Evolutionary conservation across 2,888 invertebrate genomes (phyloP).

Genomic region (Nomada flava): DNA sequence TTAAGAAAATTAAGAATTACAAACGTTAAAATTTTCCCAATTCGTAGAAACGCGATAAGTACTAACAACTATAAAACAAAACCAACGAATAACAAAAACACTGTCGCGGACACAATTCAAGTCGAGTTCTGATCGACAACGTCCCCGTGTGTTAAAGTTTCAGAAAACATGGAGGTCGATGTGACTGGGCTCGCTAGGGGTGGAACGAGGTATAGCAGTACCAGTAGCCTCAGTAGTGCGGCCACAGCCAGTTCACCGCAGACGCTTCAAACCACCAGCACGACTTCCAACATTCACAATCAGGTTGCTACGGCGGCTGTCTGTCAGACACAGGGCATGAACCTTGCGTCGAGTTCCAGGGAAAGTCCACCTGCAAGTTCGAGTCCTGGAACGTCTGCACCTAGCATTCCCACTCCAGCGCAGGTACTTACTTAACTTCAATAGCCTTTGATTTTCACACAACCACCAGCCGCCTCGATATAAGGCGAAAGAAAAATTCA

Average conservation of each 20-base stretch:
- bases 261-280: slow-evolving; percentile 76
- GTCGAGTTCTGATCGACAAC: too few relatives aligned
- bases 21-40: too few relatives aligned
- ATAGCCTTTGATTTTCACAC: neutral
- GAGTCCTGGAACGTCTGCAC: slow-evolving; percentile 79
- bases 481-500: neutral
- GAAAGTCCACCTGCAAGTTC: slow-evolving; percentile 82
- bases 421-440: slow-evolving; percentile 72
- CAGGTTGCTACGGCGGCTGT: slow-evolving; percentile 81
- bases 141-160: slow-evolving; percentile 42
- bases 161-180: slow-evolving; percentile 81
- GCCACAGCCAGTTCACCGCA: slow-evolving; percentile 85
- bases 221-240: slow-evolving; percentile 85
- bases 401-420: slow-evolving; percentile 81
- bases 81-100: too few relatives aligned
- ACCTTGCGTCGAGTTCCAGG: slow-evolving; percentile 81
- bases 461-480: too few relatives aligned
- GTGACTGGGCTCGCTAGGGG: slow-evolving; percentile 79
- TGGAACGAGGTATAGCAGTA: slow-evolving; percentile 85
- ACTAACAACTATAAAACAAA: too few relatives aligned
- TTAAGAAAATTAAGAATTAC: too few relatives aligned
- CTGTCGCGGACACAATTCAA: too few relatives aligned
- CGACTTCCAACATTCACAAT: slow-evolving; percentile 76
- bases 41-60: too few relatives aligned
- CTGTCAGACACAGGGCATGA: slow-evolving; percentile 82